Evolutionary conservation across 2,797 vertebrate genomes (phyloP).

Genomic region (Pogoniulus pusillus): DNA sequence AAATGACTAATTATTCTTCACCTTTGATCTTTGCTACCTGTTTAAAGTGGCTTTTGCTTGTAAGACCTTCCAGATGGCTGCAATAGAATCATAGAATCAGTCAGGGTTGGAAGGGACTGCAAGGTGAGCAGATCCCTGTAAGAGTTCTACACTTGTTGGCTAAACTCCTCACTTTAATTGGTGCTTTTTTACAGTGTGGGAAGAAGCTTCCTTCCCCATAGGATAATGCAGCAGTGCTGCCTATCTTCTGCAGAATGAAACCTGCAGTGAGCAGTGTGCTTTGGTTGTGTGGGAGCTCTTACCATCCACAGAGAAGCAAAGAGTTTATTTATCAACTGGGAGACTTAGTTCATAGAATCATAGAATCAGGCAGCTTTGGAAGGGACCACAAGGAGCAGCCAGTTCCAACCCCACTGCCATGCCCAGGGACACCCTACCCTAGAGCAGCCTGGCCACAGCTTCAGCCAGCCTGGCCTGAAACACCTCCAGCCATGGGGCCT

Average conservation of each 20-base stretch:
- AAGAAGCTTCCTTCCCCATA: not conserved
- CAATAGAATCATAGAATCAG: too few species aligned
- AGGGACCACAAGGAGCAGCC: too few species aligned
- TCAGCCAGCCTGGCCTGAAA: too few species aligned
- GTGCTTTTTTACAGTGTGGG: not conserved
- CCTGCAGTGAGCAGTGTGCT: not conserved
- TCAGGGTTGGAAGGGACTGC: too few species aligned
- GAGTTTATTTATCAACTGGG: not conserved
- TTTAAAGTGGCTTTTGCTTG: not conserved
- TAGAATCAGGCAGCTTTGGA: too few species aligned
- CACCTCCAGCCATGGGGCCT: too few species aligned
- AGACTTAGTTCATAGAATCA: too few species aligned
- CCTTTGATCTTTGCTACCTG: not conserved
- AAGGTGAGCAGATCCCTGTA: not conserved
- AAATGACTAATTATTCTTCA: not conserved
- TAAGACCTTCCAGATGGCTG: not conserved
- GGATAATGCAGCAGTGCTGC: fast-evolving
- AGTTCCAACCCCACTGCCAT: too few species aligned
- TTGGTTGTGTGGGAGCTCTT: not conserved
- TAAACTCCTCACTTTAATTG: not conserved
- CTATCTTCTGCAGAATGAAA: not conserved
- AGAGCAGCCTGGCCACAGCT: too few species aligned
- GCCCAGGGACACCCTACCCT: too few species aligned
- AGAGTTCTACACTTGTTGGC: not conserved
- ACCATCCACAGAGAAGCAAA: not conserved